Base-by-base conservation (phyloP, 1,140 invertebrate genomes). In the Helicoverpa zea region DNA sequence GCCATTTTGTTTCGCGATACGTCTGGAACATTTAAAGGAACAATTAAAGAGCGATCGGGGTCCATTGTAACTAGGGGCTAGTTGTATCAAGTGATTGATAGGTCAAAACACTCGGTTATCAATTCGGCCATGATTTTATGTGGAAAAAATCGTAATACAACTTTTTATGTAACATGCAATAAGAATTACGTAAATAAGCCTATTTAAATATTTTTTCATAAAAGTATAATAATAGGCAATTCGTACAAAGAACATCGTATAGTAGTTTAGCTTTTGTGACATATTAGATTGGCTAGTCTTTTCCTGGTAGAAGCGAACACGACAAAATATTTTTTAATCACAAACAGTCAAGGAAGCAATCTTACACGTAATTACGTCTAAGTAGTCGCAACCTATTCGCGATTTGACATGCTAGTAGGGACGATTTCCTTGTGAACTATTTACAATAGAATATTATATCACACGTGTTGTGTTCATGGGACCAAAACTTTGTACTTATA, bases 1-100 rank as follows among this genome's bases (percentile, higher is more conserved):
- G 10, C 95, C 96, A 23, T 95, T 84, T 72, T 96, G 95, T 58
- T 81, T 86, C 0, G 96, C 96, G 43, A 97, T 89, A 63, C 96
- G 95, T 83, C 97, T 97, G 94, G 14, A 96, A 85, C 14, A 54
- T 1, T 10, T 2, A 52, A 51, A 72, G 4, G n/a, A 43, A 43
- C 5, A 43, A 9, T 43, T 9, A 5, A 43, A 43, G 35, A 43
- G 35, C 3, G 1, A 7, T 43, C 5, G 35, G 35, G 35, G 35
- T 43, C 35, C 0, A 7, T 43, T 43, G 35, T 43, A 43, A 43
- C 35, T 43, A 43, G 9, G 3, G 35, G 35, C 35, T 43, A 43
- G 1, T 43, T 1, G 35, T 9, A 43, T 43, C 35, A 43, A 7
- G 35, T 43, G 35, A 43, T 5, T 43, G 35, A 9, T 43, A 43